phyloP scores from a whole-genome alignment of 2,888 invertebrate species.

The Aleiodes testaceus region DNA sequence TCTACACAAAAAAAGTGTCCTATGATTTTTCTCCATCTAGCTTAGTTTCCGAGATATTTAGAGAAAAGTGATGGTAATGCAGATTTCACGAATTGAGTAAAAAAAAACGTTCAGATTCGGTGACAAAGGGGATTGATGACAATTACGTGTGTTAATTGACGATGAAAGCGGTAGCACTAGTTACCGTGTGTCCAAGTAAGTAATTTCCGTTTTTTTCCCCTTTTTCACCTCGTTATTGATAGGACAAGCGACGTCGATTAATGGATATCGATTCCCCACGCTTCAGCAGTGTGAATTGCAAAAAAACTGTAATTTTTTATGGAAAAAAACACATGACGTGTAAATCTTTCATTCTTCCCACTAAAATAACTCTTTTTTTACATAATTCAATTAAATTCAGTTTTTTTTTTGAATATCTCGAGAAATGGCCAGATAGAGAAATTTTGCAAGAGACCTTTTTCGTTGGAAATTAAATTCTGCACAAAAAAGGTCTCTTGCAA shows the following conservation, averaged over 20 bases:
- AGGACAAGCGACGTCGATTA: slow-evolving; percentile 18
- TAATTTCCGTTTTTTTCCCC: background rate
- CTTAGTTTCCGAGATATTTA: no score
- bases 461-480: no score
- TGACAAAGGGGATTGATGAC: background rate
- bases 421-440: no score
- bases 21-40: no score
- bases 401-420: no score
- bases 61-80: no score
- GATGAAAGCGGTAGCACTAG: background rate
- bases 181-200: background rate
- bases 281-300: slow-evolving; percentile 1
- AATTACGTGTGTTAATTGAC: background rate
- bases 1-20: no score
- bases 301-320: slow-evolving; percentile 8
- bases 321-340: background rate
- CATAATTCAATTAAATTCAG: no score
- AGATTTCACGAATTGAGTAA: no score
- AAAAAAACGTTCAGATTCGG: background rate
- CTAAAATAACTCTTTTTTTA: no score
- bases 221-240: slow-evolving; percentile 14
- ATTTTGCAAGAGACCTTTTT: no score
- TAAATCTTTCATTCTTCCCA: background rate
- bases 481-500: no score
- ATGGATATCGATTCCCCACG: slow-evolving; percentile 11